Evolutionary conservation across 2,113 vertebrate species (phyloP), one percentile per base, ranked within the genome.

Genomic region (Sisor rabdophorus): DNA sequence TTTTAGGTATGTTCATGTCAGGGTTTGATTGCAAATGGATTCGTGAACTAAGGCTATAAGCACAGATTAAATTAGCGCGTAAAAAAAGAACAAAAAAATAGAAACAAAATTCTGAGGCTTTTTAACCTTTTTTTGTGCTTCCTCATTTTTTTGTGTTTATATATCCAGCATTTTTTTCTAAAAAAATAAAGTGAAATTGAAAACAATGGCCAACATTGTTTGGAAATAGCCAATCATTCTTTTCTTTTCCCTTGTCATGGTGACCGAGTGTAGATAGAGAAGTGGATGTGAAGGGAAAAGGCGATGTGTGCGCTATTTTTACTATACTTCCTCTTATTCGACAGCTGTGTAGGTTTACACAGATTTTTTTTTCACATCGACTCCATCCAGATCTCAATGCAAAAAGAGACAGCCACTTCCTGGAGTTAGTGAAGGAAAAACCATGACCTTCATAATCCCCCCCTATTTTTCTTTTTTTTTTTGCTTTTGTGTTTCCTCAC

Each of bases 1-100:
- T 4, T 24, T 8, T 36, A 36, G 32, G 32, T 36, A 36, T 36
- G 32, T 36, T 36, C 7, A 36, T 36, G 32, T 36, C 32, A 36
- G 32, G 19, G 71, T 60, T 52, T 50, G 59, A 75, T 69, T 77
- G 76, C 81, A 79, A 77, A 79, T 22, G 77, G 67, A 70, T 79
- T 63, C 24, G 60, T 71, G 61, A 67, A 63, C 47, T 22, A 53
- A 67, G 50, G n/a, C 17, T 28, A 4, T 36, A 82, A 82, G 77
- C 77, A 79, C 77, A 69, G 71, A 44, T n/a, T 22, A 68, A 44
- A 47, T 12, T 55, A 73, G 48, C 3, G 44, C 12, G 20, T 73
- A 58, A n/a, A 70, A 68, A 40, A 68, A 59, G 53, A 53, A 40
- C 59, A 20, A 68, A 67, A 73, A 11, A 20, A 47, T 4, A 7